Percentiles rank a stretch among this genome's conserved stretches.
Conservation (phyloP, 2,888 invertebrate genomes). For the Tetragonula carbonaria region DNA sequence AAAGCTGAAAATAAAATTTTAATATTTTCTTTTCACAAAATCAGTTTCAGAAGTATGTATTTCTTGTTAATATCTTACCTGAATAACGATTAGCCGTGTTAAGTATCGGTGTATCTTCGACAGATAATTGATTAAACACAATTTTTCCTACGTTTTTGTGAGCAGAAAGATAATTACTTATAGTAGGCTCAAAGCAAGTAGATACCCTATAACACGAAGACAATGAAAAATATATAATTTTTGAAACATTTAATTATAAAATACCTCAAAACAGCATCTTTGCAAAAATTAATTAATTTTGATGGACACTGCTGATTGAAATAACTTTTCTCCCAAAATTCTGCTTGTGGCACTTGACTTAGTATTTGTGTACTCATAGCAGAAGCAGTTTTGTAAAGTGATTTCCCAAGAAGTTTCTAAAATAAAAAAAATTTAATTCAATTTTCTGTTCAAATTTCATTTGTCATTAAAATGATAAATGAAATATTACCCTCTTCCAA, state of each 20-base stretch:
- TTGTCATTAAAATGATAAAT: background rate
- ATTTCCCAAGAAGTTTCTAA: constrained; percentile 75
- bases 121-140: constrained; percentile 75
- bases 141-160: constrained; percentile 78
- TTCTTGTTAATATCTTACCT: constrained; percentile 60
- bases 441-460: constrained; percentile 3
- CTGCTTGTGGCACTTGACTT: constrained; percentile 71
- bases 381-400: constrained; percentile 77
- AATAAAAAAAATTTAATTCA: constrained; percentile 22
- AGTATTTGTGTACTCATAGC: constrained; percentile 70
- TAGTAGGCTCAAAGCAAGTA: constrained; percentile 78
- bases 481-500: constrained; percentile 74
- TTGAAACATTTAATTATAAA: background rate
- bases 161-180: constrained; percentile 76
- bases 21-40: constrained; percentile 1
- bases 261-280: constrained; percentile 73
- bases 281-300: constrained; percentile 76
- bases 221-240: background rate
- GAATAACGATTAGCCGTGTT: constrained; percentile 78
- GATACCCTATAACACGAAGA: constrained; percentile 70
- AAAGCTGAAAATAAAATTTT: constrained; percentile 66
- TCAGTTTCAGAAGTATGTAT: background rate
- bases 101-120: constrained; percentile 73
- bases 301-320: constrained; percentile 77
- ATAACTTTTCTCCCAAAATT: constrained; percentile 77